A percentile compares a stretch with the other conserved stretches of the same genome.
Evolutionary conservation across 2,113 vertebrate genomes (phyloP).

Genomic region (Psilopsiagon aymara): DNA sequence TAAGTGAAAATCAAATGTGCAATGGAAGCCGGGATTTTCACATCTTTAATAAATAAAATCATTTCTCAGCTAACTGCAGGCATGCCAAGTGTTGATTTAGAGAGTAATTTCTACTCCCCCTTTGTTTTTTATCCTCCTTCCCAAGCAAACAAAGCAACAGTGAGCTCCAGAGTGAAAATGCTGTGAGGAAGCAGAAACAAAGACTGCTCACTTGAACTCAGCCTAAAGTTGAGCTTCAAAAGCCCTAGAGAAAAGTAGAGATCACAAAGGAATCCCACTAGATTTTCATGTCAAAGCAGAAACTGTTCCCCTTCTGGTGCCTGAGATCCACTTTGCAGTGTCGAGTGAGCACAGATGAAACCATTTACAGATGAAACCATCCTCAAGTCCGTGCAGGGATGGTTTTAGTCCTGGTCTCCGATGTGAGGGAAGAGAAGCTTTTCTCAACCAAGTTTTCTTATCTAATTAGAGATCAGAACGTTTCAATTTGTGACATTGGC

Average conservation of each 20-base stretch:
- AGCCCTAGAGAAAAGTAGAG: neutral
- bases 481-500: neutral
- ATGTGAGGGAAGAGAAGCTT: neutral
- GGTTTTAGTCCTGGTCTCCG: neutral
- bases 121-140: neutral
- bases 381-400: neutral
- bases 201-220: neutral
- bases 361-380: neutral
- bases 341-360: neutral
- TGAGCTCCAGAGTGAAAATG: neutral
- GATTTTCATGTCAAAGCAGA: neutral
- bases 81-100: neutral
- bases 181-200: neutral
- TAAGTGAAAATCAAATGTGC: neutral
- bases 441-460: neutral
- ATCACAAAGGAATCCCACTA: neutral
- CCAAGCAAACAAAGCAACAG: neutral
- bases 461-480: neutral
- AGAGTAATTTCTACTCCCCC: neutral
- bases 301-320: neutral
- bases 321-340: neutral
- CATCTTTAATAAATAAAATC: neutral
- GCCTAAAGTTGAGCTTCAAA: conserved; percentile 11
- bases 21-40: neutral
- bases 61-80: neutral